A percentile compares a stretch with the other conserved stretches of the same genome.
These are phyloP conservation scores for Callimorpha dominula DNA, from an alignment of 2,888 invertebrate species.

Conservation along the genomic window DNA sequence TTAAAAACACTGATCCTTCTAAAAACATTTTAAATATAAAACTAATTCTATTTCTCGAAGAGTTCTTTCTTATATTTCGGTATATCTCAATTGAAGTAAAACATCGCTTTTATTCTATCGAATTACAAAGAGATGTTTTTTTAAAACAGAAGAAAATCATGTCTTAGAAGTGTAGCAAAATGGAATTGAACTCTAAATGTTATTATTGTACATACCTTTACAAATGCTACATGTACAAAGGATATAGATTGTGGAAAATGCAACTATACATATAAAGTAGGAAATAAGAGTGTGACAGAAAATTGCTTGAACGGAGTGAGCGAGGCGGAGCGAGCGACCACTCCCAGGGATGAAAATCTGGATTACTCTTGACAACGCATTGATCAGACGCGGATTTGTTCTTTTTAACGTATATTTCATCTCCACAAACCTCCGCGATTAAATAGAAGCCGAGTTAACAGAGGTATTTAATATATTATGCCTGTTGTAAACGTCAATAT, in stretches of 20 bases:
- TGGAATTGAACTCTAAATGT: neutral
- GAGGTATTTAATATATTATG: neutral
- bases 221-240: neutral
- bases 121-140: too few species aligned
- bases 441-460: conserved; percentile 27
- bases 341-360: conserved; percentile 62
- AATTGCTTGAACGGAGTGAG: conserved; percentile 43
- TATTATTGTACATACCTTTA: neutral
- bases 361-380: conserved; percentile 64
- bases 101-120: too few species aligned
- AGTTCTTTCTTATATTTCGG: too few species aligned
- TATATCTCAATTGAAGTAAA: too few species aligned
- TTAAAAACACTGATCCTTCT: neutral
- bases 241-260: neutral
- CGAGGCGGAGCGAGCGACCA: conserved; percentile 63
- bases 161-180: too few species aligned
- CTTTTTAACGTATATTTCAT: conserved; percentile 53
- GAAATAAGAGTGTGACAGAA: conserved; percentile 53
- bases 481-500: neutral
- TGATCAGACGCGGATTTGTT: conserved; percentile 62
- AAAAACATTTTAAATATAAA: neutral
- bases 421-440: conserved; percentile 32
- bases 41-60: too few species aligned
- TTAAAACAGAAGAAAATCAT: too few species aligned
- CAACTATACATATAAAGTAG: conserved; percentile 15